Base-by-base conservation (phyloP, 2,797 vertebrate species). In the Sebastes steindachneri region DNA sequence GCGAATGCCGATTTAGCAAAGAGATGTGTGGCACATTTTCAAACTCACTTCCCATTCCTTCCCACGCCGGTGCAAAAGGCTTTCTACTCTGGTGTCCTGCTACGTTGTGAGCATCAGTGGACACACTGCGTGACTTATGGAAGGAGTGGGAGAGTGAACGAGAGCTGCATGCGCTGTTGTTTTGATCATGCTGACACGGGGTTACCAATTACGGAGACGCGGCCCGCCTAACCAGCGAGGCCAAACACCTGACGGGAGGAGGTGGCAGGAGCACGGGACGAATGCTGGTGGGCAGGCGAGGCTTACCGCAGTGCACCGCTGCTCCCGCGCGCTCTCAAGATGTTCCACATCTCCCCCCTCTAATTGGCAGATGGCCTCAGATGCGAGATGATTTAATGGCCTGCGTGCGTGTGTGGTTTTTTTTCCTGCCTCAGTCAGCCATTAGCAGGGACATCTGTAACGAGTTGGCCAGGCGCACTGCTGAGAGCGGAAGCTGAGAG, bases 371-470 rank as follows among this genome's bases (percentile, higher is more conserved):
- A 94, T 93, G 93, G 94, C 93, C 93, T 94, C 88, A 87, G 92
- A 94, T 92, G 91, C 76, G 63, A 91, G 91, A 92, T 92, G 93
- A 95, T 94, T 95, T 94, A 95, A 92, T 95, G 93, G 93, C 89
- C 90, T 88, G 91, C 77, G 79, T 88, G 89, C 92, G 92, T 92
- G 87, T 17, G 54, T 14, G 19, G 1, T n/a, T 37, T 93, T 89
- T 94, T 90, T 93, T 92, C 87, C 87, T 92, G 94, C 92, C 91
- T 95, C 92, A 84, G 90, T 92, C 93, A 92, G 92, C 93, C 95
- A 95, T 95, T 96, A 95, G 93, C 91, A 76, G 90, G 91, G 93
- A 95, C 94, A 95, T 95, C 95, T 95, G 94, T 96, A 95, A 94
- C 91, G 91, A 94, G 93, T 92, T 94, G 94, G 95, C 94, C 82